Percentiles rank a stretch among this genome's conserved stretches.
Conservation (phyloP, 2,797 vertebrate genomes). For the Chromis chromis region DNA sequence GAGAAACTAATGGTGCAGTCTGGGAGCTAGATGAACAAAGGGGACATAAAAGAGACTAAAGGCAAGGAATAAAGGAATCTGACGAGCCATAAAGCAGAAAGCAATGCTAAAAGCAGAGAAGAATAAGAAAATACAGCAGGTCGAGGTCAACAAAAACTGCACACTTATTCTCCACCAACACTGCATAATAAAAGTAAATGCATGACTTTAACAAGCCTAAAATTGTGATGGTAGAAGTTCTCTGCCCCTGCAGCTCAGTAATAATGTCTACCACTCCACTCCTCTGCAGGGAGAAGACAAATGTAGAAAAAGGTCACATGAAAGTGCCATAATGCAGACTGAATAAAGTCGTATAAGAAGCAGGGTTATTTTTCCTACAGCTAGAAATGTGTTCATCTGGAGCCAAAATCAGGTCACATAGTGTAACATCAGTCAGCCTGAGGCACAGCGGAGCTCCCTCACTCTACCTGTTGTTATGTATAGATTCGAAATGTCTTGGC, state of each 20-base stretch:
- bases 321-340: constrained; percentile 1
- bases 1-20: neutral
- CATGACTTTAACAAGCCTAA: constrained; percentile 7
- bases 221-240: neutral
- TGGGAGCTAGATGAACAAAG: neutral
- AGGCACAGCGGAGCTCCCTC: neutral
- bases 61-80: neutral
- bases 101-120: neutral
- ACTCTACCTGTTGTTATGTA: constrained; percentile 2
- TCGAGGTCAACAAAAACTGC: neutral
- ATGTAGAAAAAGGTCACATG: constrained; percentile 17
- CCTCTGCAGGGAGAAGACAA: constrained; percentile 1
- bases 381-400: neutral
- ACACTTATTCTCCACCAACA: neutral
- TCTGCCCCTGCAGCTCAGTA: constrained; percentile 18
- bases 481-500: neutral
- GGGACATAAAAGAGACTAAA: neutral
- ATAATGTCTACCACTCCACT: neutral
- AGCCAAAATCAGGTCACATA: constrained; percentile 9
- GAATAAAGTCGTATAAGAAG: constrained; percentile 3
- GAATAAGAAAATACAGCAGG: neutral
- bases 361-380: neutral
- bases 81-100: neutral
- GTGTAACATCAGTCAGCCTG: constrained; percentile 8
- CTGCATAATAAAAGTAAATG: neutral